Evolutionary conservation across 1,140 invertebrate species (phyloP).

Genomic region (Scylla paramamosain): DNA sequence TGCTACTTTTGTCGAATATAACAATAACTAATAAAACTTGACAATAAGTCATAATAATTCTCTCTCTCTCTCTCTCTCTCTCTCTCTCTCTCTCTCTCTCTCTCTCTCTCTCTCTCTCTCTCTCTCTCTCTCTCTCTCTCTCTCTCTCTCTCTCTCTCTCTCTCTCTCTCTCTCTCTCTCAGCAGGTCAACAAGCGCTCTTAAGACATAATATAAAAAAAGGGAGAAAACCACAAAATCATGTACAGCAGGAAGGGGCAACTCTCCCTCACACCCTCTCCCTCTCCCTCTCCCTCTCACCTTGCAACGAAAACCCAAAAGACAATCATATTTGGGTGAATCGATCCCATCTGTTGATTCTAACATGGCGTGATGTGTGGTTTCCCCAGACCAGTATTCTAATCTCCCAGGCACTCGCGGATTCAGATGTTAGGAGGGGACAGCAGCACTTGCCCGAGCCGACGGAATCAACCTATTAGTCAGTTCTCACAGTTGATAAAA

Average conservation of each 20-base stretch:
- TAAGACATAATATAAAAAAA: not conserved
- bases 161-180: not conserved
- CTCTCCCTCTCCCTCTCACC: not conserved
- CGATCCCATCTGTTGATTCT: not conserved
- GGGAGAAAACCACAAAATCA: not conserved
- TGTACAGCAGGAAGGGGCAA: not conserved
- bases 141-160: not conserved
- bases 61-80: too few species aligned
- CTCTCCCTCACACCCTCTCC: not conserved
- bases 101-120: not conserved
- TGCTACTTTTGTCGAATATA: too few species aligned
- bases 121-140: not conserved
- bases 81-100: too few species aligned
- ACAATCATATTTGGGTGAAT: not conserved
- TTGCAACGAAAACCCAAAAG: not conserved
- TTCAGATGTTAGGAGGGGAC: not conserved
- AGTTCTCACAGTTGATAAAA: not conserved
- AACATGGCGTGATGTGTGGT: not conserved
- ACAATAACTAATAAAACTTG: too few species aligned
- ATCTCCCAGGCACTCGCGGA: not conserved
- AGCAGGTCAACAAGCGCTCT: not conserved
- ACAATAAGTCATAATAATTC: too few species aligned
- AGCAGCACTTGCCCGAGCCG: not conserved
- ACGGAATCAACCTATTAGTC: not conserved
- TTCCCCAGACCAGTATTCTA: not conserved